A percentile compares a stretch with the other conserved stretches of the same genome.
Conservation (phyloP, 64 coral and sea anemone genomes). For the Montipora cactus region DNA sequence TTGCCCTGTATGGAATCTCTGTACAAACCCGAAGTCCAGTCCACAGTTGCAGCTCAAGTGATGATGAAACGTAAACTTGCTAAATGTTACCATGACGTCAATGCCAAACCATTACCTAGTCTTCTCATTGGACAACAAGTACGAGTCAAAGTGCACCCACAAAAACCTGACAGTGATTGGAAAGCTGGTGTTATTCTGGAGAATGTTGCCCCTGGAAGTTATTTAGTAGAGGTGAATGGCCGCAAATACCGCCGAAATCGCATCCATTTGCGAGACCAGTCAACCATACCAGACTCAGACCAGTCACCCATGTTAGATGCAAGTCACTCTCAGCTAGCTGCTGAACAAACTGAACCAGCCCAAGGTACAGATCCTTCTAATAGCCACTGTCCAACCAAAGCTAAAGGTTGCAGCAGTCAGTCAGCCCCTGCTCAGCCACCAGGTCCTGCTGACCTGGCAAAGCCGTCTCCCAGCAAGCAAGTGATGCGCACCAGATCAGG, state of each 20-base stretch:
- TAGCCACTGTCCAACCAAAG: background rate
- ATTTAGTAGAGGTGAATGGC: slow-evolving; percentile 26
- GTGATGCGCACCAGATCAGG: background rate
- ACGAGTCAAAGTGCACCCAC: background rate
- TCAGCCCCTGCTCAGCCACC: background rate
- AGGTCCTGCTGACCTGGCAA: background rate
- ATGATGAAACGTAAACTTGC: background rate
- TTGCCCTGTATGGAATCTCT: background rate
- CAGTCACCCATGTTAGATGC: background rate
- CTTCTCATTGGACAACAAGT: background rate
- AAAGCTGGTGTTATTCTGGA: background rate
- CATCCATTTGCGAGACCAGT: background rate
- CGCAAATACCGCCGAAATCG: slow-evolving; percentile 7
- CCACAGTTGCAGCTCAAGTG: background rate
- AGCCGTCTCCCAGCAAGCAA: background rate
- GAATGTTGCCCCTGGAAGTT: background rate
- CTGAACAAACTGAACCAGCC: background rate
- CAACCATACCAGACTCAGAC: background rate
- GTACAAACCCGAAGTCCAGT: background rate
- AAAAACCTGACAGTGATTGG: background rate
- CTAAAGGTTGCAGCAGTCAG: background rate
- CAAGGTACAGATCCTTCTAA: background rate
- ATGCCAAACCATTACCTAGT: background rate
- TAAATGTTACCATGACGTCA: background rate
- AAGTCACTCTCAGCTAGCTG: background rate